phyloP scores from a whole-genome alignment of 2,797 vertebrate genomes.

The Triplophysa bombifrons region DNA sequence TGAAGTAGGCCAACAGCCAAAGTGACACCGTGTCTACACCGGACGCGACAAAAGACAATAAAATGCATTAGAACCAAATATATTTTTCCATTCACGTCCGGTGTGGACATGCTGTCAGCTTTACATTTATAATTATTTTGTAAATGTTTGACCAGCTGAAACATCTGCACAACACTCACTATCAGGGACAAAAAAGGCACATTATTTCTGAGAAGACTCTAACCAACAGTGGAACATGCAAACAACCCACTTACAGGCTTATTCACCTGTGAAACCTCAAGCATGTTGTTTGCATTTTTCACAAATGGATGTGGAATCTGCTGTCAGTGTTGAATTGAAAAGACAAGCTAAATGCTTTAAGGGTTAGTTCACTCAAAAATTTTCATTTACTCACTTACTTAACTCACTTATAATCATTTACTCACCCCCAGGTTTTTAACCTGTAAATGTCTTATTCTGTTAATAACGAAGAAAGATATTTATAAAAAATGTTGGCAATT shows the following conservation, averaged over 20 bases:
- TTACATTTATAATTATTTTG: background rate
- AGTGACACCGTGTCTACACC: no score
- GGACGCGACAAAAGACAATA: no score
- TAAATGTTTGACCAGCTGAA: background rate
- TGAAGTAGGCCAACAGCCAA: no score
- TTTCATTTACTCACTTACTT: no score
- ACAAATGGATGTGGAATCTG: background rate
- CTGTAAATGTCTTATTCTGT: no score
- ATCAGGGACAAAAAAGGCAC: background rate
- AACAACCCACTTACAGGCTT: slow-evolving; percentile 17
- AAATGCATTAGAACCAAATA: no score
- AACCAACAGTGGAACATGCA: slow-evolving; percentile 21
- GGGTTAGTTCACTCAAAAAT: background rate
- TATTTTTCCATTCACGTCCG: no score
- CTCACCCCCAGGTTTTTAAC: no score
- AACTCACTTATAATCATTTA: no score
- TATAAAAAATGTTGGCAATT: no score
- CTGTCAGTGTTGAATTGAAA: background rate
- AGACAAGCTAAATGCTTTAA: background rate
- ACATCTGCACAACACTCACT: background rate
- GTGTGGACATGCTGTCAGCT: no score
- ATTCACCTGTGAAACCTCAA: slow-evolving; percentile 4
- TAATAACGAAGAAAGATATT: no score
- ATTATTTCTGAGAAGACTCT: background rate
- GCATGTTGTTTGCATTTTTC: slow-evolving; percentile 18